These are phyloP conservation scores for Eupristina koningsbergeri DNA, from an alignment of 1,140 invertebrate species.

Conservation along the genomic window DNA sequence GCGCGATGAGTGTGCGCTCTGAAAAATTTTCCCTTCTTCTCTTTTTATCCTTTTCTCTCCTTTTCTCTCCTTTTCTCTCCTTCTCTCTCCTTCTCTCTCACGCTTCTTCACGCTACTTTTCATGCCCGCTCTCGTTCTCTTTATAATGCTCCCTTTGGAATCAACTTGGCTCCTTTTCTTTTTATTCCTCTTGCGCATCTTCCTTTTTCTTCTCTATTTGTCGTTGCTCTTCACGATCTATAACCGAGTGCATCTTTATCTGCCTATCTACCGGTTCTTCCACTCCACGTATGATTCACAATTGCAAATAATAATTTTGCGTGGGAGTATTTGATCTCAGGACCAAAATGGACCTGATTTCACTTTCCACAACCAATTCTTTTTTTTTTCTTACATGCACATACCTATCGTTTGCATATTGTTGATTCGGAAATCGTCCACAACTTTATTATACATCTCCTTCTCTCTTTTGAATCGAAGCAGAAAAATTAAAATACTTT, in stretches of 20 bases:
- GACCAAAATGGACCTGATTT: neutral
- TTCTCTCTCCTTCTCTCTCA: neutral
- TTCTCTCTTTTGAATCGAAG: too few relatives aligned
- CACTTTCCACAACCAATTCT: neutral
- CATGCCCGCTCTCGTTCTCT: constrained; percentile 1
- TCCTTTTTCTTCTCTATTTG: neutral
- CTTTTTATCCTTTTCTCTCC: too few relatives aligned
- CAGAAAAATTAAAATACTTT: too few relatives aligned
- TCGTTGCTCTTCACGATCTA: neutral
- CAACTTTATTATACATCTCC: too few relatives aligned
- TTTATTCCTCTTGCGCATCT: neutral
- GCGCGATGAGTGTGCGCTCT: too few relatives aligned
- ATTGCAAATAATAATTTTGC: neutral
- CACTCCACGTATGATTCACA: neutral
- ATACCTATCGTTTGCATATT: too few relatives aligned
- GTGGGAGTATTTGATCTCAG: neutral
- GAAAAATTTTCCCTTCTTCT: too few relatives aligned
- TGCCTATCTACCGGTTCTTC: too few relatives aligned
- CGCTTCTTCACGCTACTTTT: neutral
- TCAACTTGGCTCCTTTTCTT: neutral
- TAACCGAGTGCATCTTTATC: neutral
- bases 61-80: neutral
- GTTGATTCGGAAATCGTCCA: too few relatives aligned
- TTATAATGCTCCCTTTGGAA: neutral
- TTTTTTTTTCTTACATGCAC: neutral